Percentiles rank a stretch among this genome's conserved stretches.
Evolutionary conservation across 30 jellyfish, hydroid and myxozoan species (phyloP).

Genomic region (Aurelia sp.): DNA sequence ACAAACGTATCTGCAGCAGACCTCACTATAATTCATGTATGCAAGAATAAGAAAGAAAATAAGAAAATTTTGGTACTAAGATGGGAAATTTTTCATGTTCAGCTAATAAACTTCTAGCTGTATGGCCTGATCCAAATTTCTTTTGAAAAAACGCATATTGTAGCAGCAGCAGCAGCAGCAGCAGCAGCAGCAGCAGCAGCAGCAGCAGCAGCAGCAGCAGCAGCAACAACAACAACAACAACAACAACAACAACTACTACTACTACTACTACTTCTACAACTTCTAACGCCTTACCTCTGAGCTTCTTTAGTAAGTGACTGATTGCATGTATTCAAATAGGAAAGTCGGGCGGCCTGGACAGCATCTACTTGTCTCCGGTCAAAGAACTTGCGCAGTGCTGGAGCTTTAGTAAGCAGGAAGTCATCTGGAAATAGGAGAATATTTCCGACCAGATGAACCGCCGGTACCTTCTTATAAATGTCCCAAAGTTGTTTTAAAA

Average conservation of each 20-base stretch:
- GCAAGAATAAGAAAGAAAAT: too few species aligned
- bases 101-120: neutral
- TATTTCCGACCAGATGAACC: constrained; percentile 85
- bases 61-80: too few species aligned
- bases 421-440: constrained; percentile 88
- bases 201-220: too few species aligned
- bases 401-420: constrained; percentile 81
- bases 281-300: constrained; percentile 39
- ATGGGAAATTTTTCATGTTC: too few species aligned
- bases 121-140: neutral
- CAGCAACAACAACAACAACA: too few species aligned
- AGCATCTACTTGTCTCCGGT: constrained; percentile 82
- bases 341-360: constrained; percentile 66
- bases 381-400: constrained; percentile 68
- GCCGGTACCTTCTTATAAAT: constrained; percentile 94
- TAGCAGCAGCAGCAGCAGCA: neutral
- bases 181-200: too few species aligned
- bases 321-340: constrained; percentile 75
- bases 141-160: neutral
- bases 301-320: constrained; percentile 79
- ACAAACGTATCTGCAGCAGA: too few species aligned
- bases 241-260: too few species aligned
- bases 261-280: too few species aligned
- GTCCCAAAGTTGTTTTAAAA: constrained; percentile 84
- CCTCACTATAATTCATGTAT: too few species aligned